Evolutionary conservation across 2,888 invertebrate species (phyloP).

Genomic region (Lymantria dispar): DNA sequence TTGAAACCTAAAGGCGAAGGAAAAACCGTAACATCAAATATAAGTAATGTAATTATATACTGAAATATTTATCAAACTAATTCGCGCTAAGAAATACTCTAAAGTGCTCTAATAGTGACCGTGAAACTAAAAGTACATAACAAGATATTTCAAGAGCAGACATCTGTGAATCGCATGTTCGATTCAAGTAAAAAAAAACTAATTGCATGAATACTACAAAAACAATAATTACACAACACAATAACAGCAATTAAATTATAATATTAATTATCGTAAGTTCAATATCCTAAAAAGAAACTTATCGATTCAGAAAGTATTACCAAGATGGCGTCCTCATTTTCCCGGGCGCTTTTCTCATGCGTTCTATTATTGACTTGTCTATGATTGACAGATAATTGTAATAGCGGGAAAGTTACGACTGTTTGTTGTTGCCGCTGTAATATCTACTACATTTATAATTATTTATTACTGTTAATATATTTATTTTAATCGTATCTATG

Average conservation of each 20-base stretch:
- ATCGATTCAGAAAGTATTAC: conserved; percentile 42
- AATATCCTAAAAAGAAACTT: conserved; percentile 24
- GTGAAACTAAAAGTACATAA: neutral
- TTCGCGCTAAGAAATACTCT: no score
- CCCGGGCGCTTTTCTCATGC: conserved; percentile 42
- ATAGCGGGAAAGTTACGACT: conserved; percentile 14
- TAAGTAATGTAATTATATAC: no score
- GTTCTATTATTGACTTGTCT: conserved; percentile 25
- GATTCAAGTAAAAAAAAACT: conserved; percentile 6
- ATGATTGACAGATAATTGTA: conserved; percentile 7
- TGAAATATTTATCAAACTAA: no score
- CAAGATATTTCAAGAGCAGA: neutral
- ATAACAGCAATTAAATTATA: conserved; percentile 17
- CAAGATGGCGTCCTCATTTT: conserved; percentile 33
- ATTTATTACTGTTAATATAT: neutral
- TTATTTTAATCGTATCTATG: neutral
- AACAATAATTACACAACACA: conserved; percentile 16
- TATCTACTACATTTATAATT: neutral
- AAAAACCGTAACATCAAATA: no score
- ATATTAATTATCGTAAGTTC: conserved; percentile 15
- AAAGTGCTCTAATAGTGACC: neutral
- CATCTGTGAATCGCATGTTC: conserved; percentile 16
- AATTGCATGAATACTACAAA: conserved; percentile 12
- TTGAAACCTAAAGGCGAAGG: no score
- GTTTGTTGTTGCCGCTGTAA: conserved; percentile 2